Evolutionary conservation across 2,797 vertebrate genomes (phyloP).

Genomic region (Silurus aristotelis): DNA sequence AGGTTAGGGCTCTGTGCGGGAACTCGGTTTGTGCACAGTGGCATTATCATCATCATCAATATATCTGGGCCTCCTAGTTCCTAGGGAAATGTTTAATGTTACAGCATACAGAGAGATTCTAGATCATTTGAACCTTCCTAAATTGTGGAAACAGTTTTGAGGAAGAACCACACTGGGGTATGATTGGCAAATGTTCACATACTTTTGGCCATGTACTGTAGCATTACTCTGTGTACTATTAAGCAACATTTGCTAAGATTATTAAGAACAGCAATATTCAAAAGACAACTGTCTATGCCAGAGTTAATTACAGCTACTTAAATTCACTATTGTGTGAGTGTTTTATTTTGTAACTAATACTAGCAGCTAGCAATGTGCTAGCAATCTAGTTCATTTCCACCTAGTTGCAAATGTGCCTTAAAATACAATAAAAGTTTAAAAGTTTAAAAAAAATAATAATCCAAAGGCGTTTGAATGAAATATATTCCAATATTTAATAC

Average conservation of each 20-base stretch:
- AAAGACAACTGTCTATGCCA: background rate
- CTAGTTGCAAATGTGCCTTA: background rate
- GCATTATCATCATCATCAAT: background rate
- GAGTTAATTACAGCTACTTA: background rate
- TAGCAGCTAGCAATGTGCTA: background rate
- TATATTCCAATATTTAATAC: too few species aligned
- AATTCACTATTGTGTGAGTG: background rate
- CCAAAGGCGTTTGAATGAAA: background rate
- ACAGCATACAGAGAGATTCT: background rate
- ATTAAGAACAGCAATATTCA: background rate
- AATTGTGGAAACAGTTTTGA: background rate
- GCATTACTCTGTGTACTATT: background rate
- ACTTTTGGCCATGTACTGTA: background rate
- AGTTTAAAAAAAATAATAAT: background rate
- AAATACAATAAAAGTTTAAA: background rate
- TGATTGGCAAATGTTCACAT: background rate
- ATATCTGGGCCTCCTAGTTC: background rate
- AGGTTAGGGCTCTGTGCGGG: background rate
- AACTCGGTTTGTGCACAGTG: background rate
- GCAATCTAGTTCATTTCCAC: background rate
- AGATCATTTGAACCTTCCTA: background rate
- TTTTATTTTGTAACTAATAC: background rate
- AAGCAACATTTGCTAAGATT: background rate
- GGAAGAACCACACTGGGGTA: background rate
- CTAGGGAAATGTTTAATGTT: background rate